A percentile compares a stretch with the other conserved stretches of the same genome.
Conservation (phyloP, 2,797 vertebrate genomes). For the Denticeps clupeoides region DNA sequence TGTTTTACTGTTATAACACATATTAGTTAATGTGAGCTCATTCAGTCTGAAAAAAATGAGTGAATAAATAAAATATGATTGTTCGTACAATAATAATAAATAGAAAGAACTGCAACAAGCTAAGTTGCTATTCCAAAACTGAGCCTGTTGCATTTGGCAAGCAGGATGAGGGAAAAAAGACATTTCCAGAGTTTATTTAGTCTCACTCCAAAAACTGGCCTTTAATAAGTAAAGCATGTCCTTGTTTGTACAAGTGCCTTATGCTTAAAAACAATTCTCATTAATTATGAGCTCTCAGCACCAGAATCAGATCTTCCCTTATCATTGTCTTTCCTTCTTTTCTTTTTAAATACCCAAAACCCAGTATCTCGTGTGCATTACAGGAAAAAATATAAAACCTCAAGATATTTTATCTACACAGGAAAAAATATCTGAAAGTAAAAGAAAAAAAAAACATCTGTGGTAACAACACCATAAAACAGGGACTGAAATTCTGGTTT, state of each 20-base stretch:
- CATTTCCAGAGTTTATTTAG: constrained; percentile 34
- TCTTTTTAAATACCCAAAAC: not conserved
- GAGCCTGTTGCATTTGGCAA: no score
- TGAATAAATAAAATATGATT: constrained; percentile 74
- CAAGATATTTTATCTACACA: constrained; percentile 3
- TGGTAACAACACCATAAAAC: constrained; percentile 3
- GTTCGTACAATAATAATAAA: constrained; percentile 59
- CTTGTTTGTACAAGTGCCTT: constrained; percentile 59
- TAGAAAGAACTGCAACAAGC: constrained; percentile 51
- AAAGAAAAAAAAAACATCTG: constrained; percentile 33
- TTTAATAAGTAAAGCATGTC: constrained; percentile 58
- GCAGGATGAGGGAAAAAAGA: constrained; percentile 57
- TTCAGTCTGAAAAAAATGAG: constrained; percentile 81
- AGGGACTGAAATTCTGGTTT: constrained; percentile 24
- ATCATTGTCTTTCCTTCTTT: constrained; percentile 38
- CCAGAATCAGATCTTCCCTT: constrained; percentile 34
- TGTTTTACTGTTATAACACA: constrained; percentile 96
- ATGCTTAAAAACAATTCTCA: no score
- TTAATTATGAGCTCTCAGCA: no score
- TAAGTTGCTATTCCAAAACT: no score
- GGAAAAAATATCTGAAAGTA: constrained; percentile 35
- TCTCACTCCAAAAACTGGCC: constrained; percentile 69
- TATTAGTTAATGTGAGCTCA: constrained; percentile 91
- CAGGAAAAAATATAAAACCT: no score
- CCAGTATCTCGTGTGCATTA: no score